A percentile compares a stretch with the other conserved stretches of the same genome.
Evolutionary conservation across 2,888 invertebrate genomes (phyloP).

Genomic region (Caenorhabditis imperialis): DNA sequence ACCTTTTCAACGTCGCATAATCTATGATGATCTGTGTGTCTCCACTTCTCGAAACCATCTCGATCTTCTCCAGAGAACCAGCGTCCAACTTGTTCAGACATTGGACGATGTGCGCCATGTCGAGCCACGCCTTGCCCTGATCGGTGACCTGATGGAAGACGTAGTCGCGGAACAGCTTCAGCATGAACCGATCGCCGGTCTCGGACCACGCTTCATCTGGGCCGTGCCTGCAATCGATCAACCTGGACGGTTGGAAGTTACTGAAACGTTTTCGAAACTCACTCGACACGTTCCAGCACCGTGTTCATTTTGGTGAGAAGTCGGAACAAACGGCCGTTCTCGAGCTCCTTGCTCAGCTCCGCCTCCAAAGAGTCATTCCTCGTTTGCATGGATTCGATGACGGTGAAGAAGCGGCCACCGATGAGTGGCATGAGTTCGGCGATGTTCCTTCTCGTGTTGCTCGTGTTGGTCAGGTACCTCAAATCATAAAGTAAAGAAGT

Average conservation of each 20-base stretch:
- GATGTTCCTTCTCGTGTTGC: constrained; percentile 83
- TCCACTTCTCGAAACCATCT: constrained; percentile 95
- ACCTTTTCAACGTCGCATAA: constrained; percentile 94
- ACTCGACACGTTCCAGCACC: constrained; percentile 97
- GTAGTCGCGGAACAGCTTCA: constrained; percentile 97
- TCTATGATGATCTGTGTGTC: constrained; percentile 95
- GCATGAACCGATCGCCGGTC: constrained; percentile 97
- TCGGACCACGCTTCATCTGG: constrained; percentile 96
- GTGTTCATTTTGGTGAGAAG: constrained; percentile 91
- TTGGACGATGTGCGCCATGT: constrained; percentile 93
- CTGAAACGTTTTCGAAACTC: no score
- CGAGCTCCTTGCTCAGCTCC: constrained; percentile 92
- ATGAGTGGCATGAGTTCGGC: constrained; percentile 99
- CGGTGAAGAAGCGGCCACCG: constrained; percentile 92
- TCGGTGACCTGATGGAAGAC: constrained; percentile 91
- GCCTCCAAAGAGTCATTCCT: constrained; percentile 91
- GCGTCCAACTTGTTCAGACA: constrained; percentile 88
- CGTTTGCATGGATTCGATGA: constrained; percentile 78
- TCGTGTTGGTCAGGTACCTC: constrained; percentile 79
- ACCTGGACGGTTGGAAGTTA: no score
- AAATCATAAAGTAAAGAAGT: constrained; percentile 33
- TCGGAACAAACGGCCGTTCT: constrained; percentile 93
- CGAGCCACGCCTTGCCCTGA: constrained; percentile 94
- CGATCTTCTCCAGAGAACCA: constrained; percentile 83
- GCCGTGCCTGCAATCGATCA: constrained; percentile 84